Conservation (phyloP, 2,888 invertebrate genomes). For the Platycheirus albimanus region DNA sequence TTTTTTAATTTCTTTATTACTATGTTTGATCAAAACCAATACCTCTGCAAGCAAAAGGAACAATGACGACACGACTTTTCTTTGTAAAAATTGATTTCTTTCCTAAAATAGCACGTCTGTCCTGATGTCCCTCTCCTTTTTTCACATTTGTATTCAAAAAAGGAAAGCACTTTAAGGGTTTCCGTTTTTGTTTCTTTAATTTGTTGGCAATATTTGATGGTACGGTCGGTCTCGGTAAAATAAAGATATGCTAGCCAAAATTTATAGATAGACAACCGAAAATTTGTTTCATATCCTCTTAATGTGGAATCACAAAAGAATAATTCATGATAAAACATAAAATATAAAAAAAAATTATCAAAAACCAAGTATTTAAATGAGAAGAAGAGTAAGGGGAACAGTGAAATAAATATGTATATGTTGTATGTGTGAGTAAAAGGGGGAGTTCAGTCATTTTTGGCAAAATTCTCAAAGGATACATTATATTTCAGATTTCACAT, state of each 20-base stretch:
- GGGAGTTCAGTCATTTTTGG: slow-evolving; percentile 23
- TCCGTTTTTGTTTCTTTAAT: slow-evolving; percentile 50
- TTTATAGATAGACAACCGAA: slow-evolving; percentile 46
- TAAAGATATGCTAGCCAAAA: slow-evolving; percentile 52
- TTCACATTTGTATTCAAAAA: background rate
- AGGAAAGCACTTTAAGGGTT: slow-evolving; percentile 29
- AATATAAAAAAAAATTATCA: slow-evolving; percentile 13
- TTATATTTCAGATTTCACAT: slow-evolving; percentile 46
- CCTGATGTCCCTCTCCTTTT: background rate
- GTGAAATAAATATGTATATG: background rate
- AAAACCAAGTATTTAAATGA: slow-evolving; percentile 17
- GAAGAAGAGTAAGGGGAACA: background rate
- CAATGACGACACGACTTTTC: slow-evolving; percentile 10
- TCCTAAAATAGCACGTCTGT: slow-evolving; percentile 1
- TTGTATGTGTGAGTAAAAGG: slow-evolving; percentile 15
- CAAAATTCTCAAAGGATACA: slow-evolving; percentile 63
- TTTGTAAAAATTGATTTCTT: slow-evolving; percentile 50
- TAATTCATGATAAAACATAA: slow-evolving; percentile 49
- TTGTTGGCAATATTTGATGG: slow-evolving; percentile 54
- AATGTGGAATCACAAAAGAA: slow-evolving; percentile 63
- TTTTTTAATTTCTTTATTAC: no score
- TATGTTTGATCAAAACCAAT: no score
- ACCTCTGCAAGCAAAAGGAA: no score
- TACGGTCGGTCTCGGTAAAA: background rate
- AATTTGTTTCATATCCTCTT: slow-evolving; percentile 63